phyloP scores from a whole-genome alignment of 2,113 vertebrate species.

The Irena cyanogastra region DNA sequence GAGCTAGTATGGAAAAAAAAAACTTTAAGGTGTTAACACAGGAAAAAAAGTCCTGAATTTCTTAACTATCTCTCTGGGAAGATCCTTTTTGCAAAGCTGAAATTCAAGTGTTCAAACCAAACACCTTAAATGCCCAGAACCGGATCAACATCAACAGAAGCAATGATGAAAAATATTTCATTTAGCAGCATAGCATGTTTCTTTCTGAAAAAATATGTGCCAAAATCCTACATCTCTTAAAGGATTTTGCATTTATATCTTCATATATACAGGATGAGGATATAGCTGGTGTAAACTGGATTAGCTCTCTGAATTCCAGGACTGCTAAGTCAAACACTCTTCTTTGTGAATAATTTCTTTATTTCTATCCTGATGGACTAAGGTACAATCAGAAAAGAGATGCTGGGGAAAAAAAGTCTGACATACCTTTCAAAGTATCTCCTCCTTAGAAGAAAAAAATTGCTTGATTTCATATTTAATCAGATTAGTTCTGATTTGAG shows the following conservation, averaged over 20 bases:
- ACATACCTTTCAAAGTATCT: neutral
- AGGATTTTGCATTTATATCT: slow-evolving; percentile 1
- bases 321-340: neutral
- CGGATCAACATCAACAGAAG: neutral
- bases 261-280: neutral
- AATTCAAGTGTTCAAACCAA: neutral
- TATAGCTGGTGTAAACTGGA: neutral
- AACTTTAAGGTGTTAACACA: neutral
- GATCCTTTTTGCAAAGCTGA: neutral
- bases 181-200: neutral
- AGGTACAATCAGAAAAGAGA: neutral
- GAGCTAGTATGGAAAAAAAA: neutral
- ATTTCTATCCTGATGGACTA: neutral
- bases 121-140: neutral
- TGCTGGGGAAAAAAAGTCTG: neutral
- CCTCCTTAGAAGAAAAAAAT: neutral
- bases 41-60: neutral
- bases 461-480: slow-evolving; percentile 27
- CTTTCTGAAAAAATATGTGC: neutral
- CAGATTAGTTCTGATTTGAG: slow-evolving; percentile 22
- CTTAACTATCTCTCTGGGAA: neutral
- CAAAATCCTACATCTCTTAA: neutral
- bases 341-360: neutral
- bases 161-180: neutral
- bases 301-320: neutral